A percentile compares a stretch with the other conserved stretches of the same genome.
These are phyloP conservation scores for Alcis repandata DNA, from an alignment of 2,888 invertebrate species.

Conservation along the genomic window DNA sequence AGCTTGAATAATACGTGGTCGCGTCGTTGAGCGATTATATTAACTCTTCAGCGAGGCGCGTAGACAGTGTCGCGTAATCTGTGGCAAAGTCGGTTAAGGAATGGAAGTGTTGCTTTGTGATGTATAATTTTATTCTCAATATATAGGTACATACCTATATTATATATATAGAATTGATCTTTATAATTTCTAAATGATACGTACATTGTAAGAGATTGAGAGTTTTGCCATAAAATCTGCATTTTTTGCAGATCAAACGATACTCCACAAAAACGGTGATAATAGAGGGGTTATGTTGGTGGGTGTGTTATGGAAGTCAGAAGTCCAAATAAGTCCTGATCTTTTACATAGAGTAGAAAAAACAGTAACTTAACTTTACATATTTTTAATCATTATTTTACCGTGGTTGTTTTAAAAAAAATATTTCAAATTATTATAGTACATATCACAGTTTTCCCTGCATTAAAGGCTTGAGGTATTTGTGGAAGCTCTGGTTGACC, in stretches of 20 bases:
- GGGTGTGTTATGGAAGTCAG: too few species aligned
- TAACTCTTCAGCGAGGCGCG: conserved; percentile 21
- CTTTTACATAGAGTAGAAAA: too few species aligned
- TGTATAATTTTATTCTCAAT: conserved; percentile 2
- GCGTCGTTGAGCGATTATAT: conserved; percentile 23
- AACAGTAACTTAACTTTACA: too few species aligned
- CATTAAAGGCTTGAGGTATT: conserved; percentile 3
- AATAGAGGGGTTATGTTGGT: too few species aligned
- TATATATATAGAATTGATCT: not conserved
- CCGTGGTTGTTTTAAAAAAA: too few species aligned
- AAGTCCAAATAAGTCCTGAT: too few species aligned
- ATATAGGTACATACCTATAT: not conserved
- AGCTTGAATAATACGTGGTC: conserved; percentile 7
- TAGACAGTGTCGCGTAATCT: conserved; percentile 11
- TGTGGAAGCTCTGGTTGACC: conserved; percentile 8
- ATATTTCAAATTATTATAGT: too few species aligned
- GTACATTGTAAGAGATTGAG: too few species aligned
- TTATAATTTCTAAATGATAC: too few species aligned
- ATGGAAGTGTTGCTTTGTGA: conserved; percentile 2
- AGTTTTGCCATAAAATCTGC: too few species aligned
- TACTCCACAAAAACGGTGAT: not conserved
- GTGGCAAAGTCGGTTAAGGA: conserved; percentile 1
- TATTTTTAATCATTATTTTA: too few species aligned
- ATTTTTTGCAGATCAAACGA: too few species aligned
- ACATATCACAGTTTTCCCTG: conserved; percentile 2